These are phyloP conservation scores for Dermochelys coriacea DNA, from an alignment of 2,797 vertebrate species.

Conservation along the genomic window DNA sequence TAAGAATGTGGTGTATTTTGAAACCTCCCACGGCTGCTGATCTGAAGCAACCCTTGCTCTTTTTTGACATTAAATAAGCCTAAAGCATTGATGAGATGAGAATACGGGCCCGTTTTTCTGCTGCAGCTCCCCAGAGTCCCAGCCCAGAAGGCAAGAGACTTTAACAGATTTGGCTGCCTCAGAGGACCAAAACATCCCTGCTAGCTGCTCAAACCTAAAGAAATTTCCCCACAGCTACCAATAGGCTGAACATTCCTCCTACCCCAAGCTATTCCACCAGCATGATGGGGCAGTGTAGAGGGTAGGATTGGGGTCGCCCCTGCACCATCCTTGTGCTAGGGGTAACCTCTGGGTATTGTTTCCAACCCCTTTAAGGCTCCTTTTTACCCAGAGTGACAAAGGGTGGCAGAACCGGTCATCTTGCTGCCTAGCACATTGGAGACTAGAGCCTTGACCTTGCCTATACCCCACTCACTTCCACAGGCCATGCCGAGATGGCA, in stretches of 20 bases:
- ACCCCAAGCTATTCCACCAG: neutral
- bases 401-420: neutral
- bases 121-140: neutral
- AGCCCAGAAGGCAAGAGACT: neutral
- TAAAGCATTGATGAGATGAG: neutral
- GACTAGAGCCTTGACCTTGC: neutral
- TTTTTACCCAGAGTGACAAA: neutral
- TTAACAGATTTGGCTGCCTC: neutral
- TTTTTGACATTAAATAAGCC: constrained; percentile 14
- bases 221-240: neutral
- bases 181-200: neutral
- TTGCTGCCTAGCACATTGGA: neutral
- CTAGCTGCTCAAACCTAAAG: neutral
- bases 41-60: constrained; percentile 32
- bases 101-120: neutral
- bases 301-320: neutral
- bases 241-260: neutral
- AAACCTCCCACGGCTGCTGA: neutral
- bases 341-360: neutral
- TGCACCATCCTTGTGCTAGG: constrained; percentile 22
- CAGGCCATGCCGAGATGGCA: fast-evolving
- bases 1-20: neutral
- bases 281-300: neutral
- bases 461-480: neutral
- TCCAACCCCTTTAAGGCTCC: constrained; percentile 48